Conservation (phyloP, 2,797 vertebrate species). For the Platyrinchus mystaceus region DNA sequence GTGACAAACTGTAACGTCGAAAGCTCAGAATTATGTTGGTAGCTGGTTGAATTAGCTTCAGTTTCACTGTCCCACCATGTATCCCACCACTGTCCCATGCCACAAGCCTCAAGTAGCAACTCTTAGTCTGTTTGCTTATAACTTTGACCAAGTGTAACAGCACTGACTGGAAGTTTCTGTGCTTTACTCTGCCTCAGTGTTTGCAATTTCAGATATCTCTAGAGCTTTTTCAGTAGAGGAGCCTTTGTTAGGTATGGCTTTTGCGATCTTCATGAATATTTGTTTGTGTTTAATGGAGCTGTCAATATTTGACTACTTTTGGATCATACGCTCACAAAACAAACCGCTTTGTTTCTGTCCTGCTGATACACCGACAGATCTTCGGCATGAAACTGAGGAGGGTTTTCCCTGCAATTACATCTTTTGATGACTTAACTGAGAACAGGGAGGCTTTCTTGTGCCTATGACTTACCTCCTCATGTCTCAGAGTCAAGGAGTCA, state of each 20-base stretch:
- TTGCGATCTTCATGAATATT: not conserved
- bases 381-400: not conserved
- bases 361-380: not conserved
- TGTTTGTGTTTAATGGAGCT: not conserved
- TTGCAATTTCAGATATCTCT: not conserved
- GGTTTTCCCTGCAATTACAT: not conserved
- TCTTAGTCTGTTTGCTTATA: not conserved
- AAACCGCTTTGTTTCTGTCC: not conserved
- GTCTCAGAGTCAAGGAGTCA: not conserved
- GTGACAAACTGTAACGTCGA: not conserved
- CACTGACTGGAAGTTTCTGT: not conserved
- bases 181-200: not conserved
- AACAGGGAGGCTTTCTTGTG: not conserved
- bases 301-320: not conserved
- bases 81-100: no score
- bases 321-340: not conserved
- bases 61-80: accelerated
- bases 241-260: not conserved
- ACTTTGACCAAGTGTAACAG: not conserved
- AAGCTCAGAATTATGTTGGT: not conserved
- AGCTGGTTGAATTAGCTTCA: not conserved
- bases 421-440: not conserved
- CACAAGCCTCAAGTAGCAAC: not conserved
- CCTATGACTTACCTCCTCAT: not conserved
- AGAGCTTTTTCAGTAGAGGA: not conserved